phyloP scores from a whole-genome alignment of 2,113 vertebrate species.

The Toxotes chatareus region DNA sequence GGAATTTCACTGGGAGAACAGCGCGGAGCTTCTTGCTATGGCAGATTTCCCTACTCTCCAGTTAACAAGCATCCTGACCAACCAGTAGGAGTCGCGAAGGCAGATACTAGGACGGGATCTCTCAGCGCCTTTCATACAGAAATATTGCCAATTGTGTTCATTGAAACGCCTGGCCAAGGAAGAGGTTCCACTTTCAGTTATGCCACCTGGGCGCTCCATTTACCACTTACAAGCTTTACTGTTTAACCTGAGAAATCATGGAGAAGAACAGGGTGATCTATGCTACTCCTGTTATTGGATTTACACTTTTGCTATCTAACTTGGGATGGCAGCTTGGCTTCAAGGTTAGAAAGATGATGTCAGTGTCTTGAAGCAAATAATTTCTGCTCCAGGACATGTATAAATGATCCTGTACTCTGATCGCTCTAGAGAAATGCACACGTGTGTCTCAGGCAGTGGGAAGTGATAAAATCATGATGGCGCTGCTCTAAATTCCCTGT shows the following conservation, averaged over 20 bases:
- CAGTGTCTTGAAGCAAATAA: conserved; percentile 17
- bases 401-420: conserved; percentile 29
- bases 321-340: conserved; percentile 25
- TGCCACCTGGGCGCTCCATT: conserved; percentile 17
- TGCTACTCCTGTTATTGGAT: conserved; percentile 25
- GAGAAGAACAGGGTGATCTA: conserved; percentile 16
- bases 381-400: conserved; percentile 40
- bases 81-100: conserved; percentile 34
- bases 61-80: conserved; percentile 20
- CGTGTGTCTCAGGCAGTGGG: conserved; percentile 9
- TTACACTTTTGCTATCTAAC: conserved; percentile 29
- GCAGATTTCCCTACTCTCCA: conserved; percentile 36
- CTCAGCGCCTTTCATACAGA: background rate
- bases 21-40: conserved; percentile 18
- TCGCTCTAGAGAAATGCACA: background rate
- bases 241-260: conserved; percentile 41
- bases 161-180: background rate
- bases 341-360: conserved; percentile 37
- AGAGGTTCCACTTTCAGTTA: conserved; percentile 1
- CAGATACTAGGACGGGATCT: conserved; percentile 5
- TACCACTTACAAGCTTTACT: conserved; percentile 34
- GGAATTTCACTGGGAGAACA: conserved; percentile 37
- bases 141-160: conserved; percentile 20
- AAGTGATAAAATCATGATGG: background rate
- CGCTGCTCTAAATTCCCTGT: background rate